Evolutionary conservation across 2,113 vertebrate species (phyloP).

Genomic region (Patagioenas fasciata): DNA sequence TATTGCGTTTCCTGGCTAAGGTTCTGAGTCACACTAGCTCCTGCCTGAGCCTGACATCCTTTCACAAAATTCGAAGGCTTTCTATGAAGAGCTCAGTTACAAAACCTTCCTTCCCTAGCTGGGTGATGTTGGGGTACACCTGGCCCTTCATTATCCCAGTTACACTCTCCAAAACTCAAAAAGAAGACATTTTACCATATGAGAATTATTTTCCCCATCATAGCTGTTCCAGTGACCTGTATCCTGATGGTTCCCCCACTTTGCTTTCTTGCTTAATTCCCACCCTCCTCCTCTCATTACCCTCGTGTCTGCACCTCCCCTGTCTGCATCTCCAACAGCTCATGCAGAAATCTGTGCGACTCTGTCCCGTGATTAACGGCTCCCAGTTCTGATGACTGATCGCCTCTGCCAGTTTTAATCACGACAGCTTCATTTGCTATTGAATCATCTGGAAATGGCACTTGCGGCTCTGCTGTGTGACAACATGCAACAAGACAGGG

Average conservation of each 20-base stretch:
- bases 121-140: not conserved
- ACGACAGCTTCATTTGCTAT: constrained; percentile 45
- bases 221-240: not conserved
- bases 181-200: not conserved
- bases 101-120: not conserved
- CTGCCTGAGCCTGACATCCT: not conserved
- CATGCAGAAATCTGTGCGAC: not conserved
- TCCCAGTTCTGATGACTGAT: constrained; percentile 50
- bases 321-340: not conserved
- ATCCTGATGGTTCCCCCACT: not conserved
- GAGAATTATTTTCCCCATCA: not conserved
- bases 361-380: constrained; percentile 43
- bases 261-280: not conserved
- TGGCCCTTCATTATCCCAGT: not conserved
- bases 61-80: not conserved
- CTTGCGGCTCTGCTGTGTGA: constrained; percentile 65
- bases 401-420: constrained; percentile 51
- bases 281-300: not conserved
- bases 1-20: not conserved
- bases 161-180: not conserved
- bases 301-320: not conserved
- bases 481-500: constrained; percentile 74
- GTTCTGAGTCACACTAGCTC: not conserved
- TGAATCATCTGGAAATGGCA: constrained; percentile 58
- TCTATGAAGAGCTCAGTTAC: not conserved